Conservation (phyloP, 2,888 invertebrate genomes). For the Ditula angustiorana region DNA sequence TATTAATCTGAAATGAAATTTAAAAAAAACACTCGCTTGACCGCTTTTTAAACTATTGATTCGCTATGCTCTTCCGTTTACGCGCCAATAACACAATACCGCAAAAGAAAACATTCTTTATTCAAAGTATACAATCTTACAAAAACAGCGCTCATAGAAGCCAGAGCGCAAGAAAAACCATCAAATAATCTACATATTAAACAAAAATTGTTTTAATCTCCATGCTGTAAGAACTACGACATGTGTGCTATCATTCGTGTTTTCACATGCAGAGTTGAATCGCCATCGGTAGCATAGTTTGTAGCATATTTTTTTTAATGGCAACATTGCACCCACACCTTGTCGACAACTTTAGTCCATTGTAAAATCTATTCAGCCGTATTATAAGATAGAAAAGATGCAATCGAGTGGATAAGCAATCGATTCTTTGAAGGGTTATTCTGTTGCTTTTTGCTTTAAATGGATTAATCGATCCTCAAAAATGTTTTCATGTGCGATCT, state of each 20-base stretch:
- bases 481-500: slow-evolving; percentile 25
- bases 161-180: too few relatives aligned
- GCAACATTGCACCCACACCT: slow-evolving; percentile 31
- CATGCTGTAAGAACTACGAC: not conserved
- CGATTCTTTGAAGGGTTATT: slow-evolving; percentile 51
- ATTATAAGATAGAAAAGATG: slow-evolving; percentile 48
- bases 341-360: slow-evolving; percentile 17
- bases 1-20: not conserved
- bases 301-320: slow-evolving; percentile 2
- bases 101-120: slow-evolving; percentile 28
- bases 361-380: slow-evolving; percentile 33
- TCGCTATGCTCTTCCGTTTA: slow-evolving; percentile 28
- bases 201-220: not conserved
- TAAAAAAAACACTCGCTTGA: slow-evolving; percentile 15
- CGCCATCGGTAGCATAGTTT: not conserved
- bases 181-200: too few relatives aligned
- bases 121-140: slow-evolving; percentile 3
- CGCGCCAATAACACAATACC: slow-evolving; percentile 26
- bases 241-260: not conserved
- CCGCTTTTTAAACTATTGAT: slow-evolving; percentile 35
- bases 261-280: not conserved
- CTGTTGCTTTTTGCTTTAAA: slow-evolving; percentile 20
- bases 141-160: too few relatives aligned
- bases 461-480: slow-evolving; percentile 29
- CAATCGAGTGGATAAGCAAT: slow-evolving; percentile 56